Percentiles rank a stretch among this genome's conserved stretches.
Evolutionary conservation across 2,113 vertebrate species (phyloP).

Genomic region (Barbus barbus): DNA sequence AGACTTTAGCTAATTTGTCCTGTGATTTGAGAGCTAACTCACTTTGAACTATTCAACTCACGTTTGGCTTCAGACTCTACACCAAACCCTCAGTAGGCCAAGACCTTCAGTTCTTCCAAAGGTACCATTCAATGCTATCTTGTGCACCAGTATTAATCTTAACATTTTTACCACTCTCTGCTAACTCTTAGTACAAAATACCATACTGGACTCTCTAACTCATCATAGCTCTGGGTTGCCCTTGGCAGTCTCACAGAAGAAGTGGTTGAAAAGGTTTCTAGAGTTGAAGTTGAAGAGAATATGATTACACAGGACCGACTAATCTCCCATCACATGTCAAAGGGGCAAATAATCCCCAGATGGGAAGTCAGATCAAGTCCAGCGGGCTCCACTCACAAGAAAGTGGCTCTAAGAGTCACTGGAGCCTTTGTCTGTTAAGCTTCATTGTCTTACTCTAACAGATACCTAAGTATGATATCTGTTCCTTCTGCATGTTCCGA

Average conservation of each 20-base stretch:
- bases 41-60: constrained; percentile 20
- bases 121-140: constrained; percentile 11
- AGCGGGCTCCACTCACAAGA: constrained; percentile 60
- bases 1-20: not conserved
- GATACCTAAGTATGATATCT: not conserved
- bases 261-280: constrained; percentile 78
- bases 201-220: constrained; percentile 57
- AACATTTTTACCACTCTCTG: constrained; percentile 15
- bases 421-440: not conserved
- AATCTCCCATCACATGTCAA: constrained; percentile 79
- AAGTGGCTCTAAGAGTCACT: constrained; percentile 5
- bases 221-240: constrained; percentile 78
- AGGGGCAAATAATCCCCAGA: constrained; percentile 72
- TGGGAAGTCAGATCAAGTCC: constrained; percentile 50
- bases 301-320: constrained; percentile 69
- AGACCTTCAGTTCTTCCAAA: constrained; percentile 29
- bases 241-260: constrained; percentile 78
- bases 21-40: not conserved
- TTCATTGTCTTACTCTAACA: not conserved
- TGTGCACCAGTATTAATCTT: constrained; percentile 22
- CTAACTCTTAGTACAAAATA: constrained; percentile 16
- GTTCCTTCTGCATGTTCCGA: not conserved
- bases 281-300: constrained; percentile 75
- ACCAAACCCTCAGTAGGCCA: constrained; percentile 42
- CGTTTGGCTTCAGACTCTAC: constrained; percentile 21